These are phyloP conservation scores for Bucorvus abyssinicus DNA, from an alignment of 2,797 vertebrate genomes.

Conservation along the genomic window DNA sequence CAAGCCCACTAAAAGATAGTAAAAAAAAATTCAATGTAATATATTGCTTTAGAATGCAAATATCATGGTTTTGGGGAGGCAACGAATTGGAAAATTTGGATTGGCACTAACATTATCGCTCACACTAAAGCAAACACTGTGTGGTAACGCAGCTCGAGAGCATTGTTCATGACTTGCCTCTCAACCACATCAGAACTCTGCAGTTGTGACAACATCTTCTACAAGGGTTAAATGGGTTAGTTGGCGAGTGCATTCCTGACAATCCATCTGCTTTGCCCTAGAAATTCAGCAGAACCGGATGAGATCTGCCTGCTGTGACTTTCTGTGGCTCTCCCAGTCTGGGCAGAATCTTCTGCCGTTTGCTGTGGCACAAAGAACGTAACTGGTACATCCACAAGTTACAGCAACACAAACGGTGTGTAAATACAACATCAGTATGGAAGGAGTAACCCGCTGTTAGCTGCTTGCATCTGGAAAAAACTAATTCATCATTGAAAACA, in stretches of 20 bases:
- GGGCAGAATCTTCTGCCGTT: not conserved
- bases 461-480: not conserved
- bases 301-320: not conserved
- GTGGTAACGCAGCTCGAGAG: not conserved
- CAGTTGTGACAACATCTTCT: not conserved
- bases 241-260: not conserved
- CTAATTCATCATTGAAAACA: not conserved
- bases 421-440: not conserved
- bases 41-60: not conserved
- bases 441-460: not conserved
- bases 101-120: not conserved
- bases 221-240: not conserved
- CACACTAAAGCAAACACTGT: not conserved
- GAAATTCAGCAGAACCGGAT: fast-evolving
- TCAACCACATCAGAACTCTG: not conserved
- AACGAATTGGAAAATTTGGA: not conserved
- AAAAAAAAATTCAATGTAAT: not conserved
- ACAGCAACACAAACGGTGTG: not conserved
- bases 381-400: not conserved
- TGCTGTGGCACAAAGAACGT: not conserved
- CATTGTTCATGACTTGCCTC: not conserved
- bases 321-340: not conserved
- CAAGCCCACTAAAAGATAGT: not conserved
- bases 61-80: not conserved
- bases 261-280: not conserved